These are phyloP conservation scores for Bergia sp. DNA, from an alignment of 92 coral and sea anemone species.

Conservation along the genomic window DNA sequence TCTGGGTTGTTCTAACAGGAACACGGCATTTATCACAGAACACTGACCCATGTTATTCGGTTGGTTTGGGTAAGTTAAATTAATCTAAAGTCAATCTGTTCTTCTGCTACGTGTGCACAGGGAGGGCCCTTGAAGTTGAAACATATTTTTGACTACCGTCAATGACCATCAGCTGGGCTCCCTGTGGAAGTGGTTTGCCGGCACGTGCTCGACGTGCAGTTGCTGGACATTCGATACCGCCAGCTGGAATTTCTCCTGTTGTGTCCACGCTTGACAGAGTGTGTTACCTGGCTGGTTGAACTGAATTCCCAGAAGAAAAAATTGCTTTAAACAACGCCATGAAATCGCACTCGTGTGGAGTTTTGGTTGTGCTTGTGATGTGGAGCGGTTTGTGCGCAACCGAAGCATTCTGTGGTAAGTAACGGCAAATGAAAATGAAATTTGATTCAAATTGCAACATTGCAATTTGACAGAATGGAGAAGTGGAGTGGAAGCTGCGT, in stretches of 20 bases:
- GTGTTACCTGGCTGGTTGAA: neutral
- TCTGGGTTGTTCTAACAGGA: too few relatives aligned
- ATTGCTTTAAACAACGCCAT: neutral
- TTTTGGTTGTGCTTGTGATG: neutral
- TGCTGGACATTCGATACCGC: neutral
- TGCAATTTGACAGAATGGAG: neutral
- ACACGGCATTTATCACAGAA: too few relatives aligned
- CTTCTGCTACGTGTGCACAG: too few relatives aligned
- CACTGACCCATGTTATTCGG: too few relatives aligned
- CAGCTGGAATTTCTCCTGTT: neutral
- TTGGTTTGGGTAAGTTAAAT: too few relatives aligned
- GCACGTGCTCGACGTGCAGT: too few relatives aligned
- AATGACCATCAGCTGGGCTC: too few relatives aligned
- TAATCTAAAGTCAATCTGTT: too few relatives aligned
- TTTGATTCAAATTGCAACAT: neutral
- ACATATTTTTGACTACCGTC: too few relatives aligned
- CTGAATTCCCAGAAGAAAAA: neutral
- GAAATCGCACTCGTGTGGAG: slow-evolving; percentile 2
- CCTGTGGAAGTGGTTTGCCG: too few relatives aligned
- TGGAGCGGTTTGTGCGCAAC: neutral
- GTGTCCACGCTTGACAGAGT: neutral
- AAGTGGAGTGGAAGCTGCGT: too few relatives aligned
- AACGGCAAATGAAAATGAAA: neutral
- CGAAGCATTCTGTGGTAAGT: slow-evolving; percentile 33
- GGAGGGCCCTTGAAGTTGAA: too few relatives aligned